A percentile compares a stretch with the other conserved stretches of the same genome.
Conservation (phyloP, 2,888 invertebrate species). For the Ectemnius cavifrons region DNA sequence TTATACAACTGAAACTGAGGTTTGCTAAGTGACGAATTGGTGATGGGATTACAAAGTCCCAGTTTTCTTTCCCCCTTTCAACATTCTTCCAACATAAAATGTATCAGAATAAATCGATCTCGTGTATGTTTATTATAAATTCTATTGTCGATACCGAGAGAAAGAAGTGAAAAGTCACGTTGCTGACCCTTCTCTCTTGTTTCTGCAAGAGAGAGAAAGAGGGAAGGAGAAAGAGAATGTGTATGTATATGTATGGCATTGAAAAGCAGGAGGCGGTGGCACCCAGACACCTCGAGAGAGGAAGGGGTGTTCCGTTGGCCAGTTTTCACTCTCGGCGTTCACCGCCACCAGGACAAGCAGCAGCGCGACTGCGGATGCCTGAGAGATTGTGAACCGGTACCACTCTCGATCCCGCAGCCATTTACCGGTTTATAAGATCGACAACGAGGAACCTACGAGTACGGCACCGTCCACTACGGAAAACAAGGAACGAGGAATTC, state of each 20-base stretch:
- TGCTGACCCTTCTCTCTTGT: too few relatives aligned
- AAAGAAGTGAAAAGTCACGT: background rate
- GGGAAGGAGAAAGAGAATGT: background rate
- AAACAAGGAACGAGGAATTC: background rate
- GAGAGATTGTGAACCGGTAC: constrained; percentile 54
- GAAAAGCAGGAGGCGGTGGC: constrained; percentile 56
- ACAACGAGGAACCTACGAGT: background rate
- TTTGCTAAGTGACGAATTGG: too few relatives aligned
- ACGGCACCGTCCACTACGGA: background rate
- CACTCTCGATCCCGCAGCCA: constrained; percentile 48
- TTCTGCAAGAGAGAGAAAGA: background rate
- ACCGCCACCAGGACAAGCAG: constrained; percentile 50
- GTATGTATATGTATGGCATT: constrained; percentile 50
- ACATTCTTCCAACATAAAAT: too few relatives aligned
- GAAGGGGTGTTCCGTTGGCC: constrained; percentile 44
- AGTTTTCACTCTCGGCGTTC: constrained; percentile 74
- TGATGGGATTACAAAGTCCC: too few relatives aligned
- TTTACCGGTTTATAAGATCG: constrained; percentile 38
- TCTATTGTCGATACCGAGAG: too few relatives aligned
- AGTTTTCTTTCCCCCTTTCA: too few relatives aligned
- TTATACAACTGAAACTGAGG: too few relatives aligned
- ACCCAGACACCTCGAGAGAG: constrained; percentile 50
- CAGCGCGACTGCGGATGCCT: too few relatives aligned
- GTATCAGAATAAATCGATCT: too few relatives aligned
- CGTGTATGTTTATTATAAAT: too few relatives aligned